Conservation (phyloP, 2,797 vertebrate species). For the Pipistrellus kuhlii region DNA sequence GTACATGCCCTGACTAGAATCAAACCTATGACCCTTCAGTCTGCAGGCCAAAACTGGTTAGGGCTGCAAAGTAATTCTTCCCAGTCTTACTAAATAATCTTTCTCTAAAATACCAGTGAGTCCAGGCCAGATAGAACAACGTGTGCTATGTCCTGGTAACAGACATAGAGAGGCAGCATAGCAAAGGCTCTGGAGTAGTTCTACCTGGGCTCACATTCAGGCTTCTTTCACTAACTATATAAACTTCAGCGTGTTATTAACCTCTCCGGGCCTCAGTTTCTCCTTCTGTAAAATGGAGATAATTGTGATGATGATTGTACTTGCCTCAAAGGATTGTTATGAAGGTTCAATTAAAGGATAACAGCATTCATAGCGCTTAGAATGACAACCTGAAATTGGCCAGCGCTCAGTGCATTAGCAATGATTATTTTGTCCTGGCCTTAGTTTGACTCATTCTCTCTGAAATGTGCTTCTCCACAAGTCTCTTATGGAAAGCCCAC, state of each 20-base stretch:
- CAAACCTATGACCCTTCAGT: too few species aligned
- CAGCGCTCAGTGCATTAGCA: background rate
- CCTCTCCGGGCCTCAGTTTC: background rate
- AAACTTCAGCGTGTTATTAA: background rate
- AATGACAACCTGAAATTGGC: background rate
- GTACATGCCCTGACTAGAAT: too few species aligned
- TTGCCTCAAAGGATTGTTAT: slow-evolving; percentile 1
- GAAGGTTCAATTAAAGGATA: background rate
- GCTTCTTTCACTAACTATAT: background rate
- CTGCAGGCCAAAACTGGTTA: too few species aligned
- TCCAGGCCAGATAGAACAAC: background rate
- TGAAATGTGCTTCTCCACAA: background rate
- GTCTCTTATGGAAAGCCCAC: background rate
- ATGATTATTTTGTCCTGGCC: background rate
- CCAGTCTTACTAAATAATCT: background rate
- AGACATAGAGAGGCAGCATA: background rate
- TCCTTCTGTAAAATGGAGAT: background rate
- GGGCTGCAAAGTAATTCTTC: background rate
- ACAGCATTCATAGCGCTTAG: background rate
- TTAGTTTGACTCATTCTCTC: background rate
- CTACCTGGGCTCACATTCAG: background rate
- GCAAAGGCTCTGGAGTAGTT: background rate
- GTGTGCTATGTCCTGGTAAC: background rate
- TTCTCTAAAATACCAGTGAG: slow-evolving; percentile 11
- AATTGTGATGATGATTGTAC: background rate